Percentiles rank a stretch among this genome's conserved stretches.
Evolutionary conservation across 2,797 vertebrate genomes (phyloP).

Genomic region (Crax fasciolata): DNA sequence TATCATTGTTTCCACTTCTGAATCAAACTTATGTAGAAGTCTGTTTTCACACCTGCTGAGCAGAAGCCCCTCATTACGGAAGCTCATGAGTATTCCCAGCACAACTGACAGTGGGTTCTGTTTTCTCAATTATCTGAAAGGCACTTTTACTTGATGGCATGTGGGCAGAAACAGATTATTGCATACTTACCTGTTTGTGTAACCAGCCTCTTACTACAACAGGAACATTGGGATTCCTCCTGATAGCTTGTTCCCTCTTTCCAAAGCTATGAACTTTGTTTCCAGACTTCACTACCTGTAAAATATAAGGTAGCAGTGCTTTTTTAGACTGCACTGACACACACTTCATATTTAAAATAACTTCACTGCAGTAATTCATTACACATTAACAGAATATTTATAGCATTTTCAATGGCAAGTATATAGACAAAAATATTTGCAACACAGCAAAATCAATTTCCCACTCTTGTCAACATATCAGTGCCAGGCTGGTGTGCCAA

Average conservation of each 20-base stretch:
- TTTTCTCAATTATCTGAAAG: background rate
- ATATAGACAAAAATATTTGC: slow-evolving; percentile 20
- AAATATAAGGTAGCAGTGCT: background rate
- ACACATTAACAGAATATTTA: background rate
- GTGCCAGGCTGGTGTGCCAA: background rate
- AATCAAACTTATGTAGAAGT: fast-evolving
- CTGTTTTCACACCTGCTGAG: background rate
- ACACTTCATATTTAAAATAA: background rate
- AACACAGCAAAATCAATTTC: background rate
- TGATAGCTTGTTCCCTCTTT: slow-evolving; percentile 96
- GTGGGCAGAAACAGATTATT: background rate
- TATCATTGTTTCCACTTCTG: background rate
- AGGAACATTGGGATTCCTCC: slow-evolving; percentile 94
- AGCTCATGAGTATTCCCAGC: background rate
- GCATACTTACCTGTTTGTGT: slow-evolving; percentile 92
- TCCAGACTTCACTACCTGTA: slow-evolving; percentile 86
- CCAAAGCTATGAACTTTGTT: slow-evolving; percentile 96
- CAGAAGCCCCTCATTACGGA: background rate
- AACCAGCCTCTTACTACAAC: slow-evolving; percentile 98
- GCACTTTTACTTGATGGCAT: background rate
- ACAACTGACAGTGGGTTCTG: fast-evolving
- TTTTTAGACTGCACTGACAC: background rate
- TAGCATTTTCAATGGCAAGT: slow-evolving; percentile 25
- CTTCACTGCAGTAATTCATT: background rate
- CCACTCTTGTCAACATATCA: background rate